Conservation (phyloP, 2,113 vertebrate genomes). For the Ptilonorhynchus violaceus region DNA sequence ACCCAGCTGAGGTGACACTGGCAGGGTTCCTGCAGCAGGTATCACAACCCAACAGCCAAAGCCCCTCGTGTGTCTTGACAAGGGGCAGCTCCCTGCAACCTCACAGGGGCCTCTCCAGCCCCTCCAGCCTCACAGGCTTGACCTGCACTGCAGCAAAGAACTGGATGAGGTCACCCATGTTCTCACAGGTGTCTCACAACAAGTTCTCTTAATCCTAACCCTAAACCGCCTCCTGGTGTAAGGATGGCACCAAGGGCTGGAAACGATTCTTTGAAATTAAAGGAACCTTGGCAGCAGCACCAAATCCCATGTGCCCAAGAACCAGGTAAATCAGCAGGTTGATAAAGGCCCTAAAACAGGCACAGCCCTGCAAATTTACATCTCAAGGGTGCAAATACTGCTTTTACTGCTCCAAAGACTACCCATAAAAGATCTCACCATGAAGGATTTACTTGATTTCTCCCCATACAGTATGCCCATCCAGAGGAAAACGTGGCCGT, state of each 20-base stretch:
- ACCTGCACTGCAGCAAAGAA: fast-evolving
- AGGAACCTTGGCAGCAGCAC: background rate
- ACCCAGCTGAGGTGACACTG: fast-evolving
- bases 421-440: background rate
- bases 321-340: background rate
- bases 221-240: background rate
- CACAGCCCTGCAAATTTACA: background rate
- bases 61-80: background rate
- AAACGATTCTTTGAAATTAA: fast-evolving
- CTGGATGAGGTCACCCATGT: fast-evolving
- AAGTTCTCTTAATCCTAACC: background rate
- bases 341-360: background rate
- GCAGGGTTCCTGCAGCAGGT: background rate
- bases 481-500: fast-evolving
- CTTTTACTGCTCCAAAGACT: background rate
- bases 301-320: fast-evolving
- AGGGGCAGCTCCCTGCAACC: background rate
- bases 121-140: background rate
- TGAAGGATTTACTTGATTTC: background rate
- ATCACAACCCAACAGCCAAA: background rate
- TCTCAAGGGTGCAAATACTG: background rate
- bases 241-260: background rate
- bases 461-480: background rate
- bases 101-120: fast-evolving
- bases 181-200: background rate